A percentile compares a stretch with the other conserved stretches of the same genome.
phyloP scores from a whole-genome alignment of 1,140 invertebrate genomes.

The Archivesica marissinica region DNA sequence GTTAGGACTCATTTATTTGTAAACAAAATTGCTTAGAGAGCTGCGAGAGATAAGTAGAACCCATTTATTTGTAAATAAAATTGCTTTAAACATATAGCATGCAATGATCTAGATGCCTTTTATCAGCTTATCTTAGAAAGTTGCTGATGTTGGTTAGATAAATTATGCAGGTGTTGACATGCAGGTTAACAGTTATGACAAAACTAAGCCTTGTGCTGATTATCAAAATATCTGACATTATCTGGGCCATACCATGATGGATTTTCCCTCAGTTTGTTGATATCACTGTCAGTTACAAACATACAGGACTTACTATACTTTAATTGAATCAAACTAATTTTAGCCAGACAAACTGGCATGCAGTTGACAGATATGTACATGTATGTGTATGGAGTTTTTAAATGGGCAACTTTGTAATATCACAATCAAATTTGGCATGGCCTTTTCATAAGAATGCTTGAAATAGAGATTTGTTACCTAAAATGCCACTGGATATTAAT shows the following conservation, averaged over 20 bases:
- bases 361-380: no score
- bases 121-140: slow-evolving; percentile 18
- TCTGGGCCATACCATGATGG: no score
- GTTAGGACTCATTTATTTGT: no score
- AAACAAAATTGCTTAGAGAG: no score
- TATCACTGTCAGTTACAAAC: background rate
- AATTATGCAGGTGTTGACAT: background rate
- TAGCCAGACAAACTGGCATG: background rate
- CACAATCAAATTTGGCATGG: no score
- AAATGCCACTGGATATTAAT: no score
- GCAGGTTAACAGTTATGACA: background rate
- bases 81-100: background rate
- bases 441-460: no score
- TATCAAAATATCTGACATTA: background rate
- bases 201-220: background rate
- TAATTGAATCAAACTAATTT: background rate
- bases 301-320: background rate
- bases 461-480: no score
- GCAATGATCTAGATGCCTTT: background rate
- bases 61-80: slow-evolving; percentile 21
- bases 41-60: slow-evolving; percentile 6
- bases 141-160: background rate
- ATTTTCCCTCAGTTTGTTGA: no score
- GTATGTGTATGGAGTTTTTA: no score
- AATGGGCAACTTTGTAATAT: no score